phyloP scores from a whole-genome alignment of 2,797 vertebrate species.

The Loriculus beryllinus region DNA sequence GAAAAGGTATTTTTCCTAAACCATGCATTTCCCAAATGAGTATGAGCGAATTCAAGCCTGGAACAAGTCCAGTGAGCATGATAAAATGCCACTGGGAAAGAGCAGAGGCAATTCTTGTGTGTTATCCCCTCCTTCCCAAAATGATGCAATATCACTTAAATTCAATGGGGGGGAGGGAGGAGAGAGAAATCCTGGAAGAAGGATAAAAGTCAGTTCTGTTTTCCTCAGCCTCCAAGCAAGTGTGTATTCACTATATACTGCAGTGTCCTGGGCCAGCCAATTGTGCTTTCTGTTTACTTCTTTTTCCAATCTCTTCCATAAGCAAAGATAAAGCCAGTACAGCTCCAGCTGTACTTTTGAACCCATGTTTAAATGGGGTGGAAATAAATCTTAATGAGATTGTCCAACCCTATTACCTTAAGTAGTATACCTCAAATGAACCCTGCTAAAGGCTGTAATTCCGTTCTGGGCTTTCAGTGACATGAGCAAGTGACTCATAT shows the following conservation, averaged over 20 bases:
- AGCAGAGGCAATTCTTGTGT: neutral
- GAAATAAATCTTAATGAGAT: slow-evolving; percentile 66
- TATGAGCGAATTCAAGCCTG: neutral
- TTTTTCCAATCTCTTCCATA: slow-evolving; percentile 16
- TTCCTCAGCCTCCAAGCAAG: neutral
- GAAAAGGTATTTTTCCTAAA: neutral
- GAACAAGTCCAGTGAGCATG: neutral
- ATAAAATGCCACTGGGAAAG: neutral
- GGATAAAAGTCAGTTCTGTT: neutral
- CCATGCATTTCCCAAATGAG: neutral
- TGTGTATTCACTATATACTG: neutral
- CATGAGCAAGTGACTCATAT: slow-evolving; percentile 14
- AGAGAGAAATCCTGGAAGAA: neutral
- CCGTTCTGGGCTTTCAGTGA: slow-evolving; percentile 32
- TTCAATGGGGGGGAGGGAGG: neutral
- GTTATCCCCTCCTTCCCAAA: neutral
- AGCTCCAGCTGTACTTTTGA: slow-evolving; percentile 61
- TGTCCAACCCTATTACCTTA: slow-evolving; percentile 58
- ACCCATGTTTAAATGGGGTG: slow-evolving; percentile 12
- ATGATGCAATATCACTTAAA: neutral
- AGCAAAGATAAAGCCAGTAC: slow-evolving; percentile 43
- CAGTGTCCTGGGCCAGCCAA: neutral
- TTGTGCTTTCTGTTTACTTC: slow-evolving; percentile 11
- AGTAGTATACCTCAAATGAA: slow-evolving; percentile 53
- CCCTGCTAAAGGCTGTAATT: slow-evolving; percentile 35